Conservation (phyloP, 1,140 invertebrate species). For the Eumeta japonica region DNA sequence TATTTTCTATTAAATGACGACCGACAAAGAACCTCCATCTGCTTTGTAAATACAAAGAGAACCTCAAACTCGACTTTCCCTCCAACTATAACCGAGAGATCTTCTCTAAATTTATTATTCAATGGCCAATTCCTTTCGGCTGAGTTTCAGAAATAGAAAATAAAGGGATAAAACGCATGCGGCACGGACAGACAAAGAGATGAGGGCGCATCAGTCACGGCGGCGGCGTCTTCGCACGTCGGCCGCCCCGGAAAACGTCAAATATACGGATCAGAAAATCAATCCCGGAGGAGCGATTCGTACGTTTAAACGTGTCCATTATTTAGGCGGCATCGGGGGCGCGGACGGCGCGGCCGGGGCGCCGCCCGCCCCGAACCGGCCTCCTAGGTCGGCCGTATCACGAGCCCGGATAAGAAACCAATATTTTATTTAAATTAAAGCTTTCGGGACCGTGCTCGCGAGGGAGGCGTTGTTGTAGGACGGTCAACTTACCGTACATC, state of each 20-base stretch:
- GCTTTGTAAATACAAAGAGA: too few relatives aligned
- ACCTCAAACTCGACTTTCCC: too few relatives aligned
- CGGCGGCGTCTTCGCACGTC: constrained; percentile 14
- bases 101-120: constrained; percentile 53
- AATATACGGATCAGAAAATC: constrained; percentile 24
- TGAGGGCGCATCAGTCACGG: constrained; percentile 7
- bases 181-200: constrained; percentile 29
- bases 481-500: not conserved
- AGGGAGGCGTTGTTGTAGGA: not conserved
- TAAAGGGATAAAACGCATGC: constrained; percentile 36
- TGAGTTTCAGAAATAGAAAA: constrained; percentile 37
- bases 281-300: constrained; percentile 21
- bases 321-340: constrained; percentile 25
- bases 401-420: constrained; percentile 20
- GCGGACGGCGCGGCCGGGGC: too few relatives aligned
- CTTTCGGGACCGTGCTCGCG: constrained; percentile 9
- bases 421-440: constrained; percentile 31
- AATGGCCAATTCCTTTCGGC: constrained; percentile 43
- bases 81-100: too few relatives aligned
- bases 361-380: too few relatives aligned
- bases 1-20: too few relatives aligned
- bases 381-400: constrained; percentile 14
- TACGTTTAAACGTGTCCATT: constrained; percentile 32
- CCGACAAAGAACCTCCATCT: too few relatives aligned
- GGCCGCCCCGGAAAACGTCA: constrained; percentile 17